Evolutionary conservation across 2,888 invertebrate species (phyloP), one percentile per base, ranked within the genome.

Genomic region (Abrostola tripartita): DNA sequence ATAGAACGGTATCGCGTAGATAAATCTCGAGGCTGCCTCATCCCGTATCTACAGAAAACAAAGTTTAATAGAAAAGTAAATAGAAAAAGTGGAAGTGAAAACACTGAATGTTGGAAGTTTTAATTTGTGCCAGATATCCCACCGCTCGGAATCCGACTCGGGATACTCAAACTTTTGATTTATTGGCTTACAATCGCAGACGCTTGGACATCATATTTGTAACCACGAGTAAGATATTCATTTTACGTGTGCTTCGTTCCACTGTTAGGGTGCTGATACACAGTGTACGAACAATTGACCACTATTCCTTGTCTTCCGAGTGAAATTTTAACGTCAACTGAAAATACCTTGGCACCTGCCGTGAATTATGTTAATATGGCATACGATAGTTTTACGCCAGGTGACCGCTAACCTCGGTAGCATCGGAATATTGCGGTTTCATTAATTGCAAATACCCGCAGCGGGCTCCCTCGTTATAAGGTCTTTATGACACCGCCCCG

Each of bases 31-130:
- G 82, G 84, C 88, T 85, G 87, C 87, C 90, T 89, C 88, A 88
- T 89, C 89, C 89, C 87, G 88, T 86, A 88, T 88, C 90, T 89
- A 88, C 88, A 85, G 85, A 90, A 91, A 90, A 92, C 90, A 91
- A 92, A 92, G 90, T 93, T 92, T 91, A 92, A 93, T 92, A 92
- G 92, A 89, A 92, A 92, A 91, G 91, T 91, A 90, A 92, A 92
- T 89, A 90, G 90, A 90, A 91, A 90, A 90, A 90, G 88, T 88
- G 81, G 83, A 85, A 86, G 88, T 84, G 86, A 89, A 90, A 90
- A 90, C 85, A 89, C 85, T 89, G 85, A 88, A 90, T 88, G 88
- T 85, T 86, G 82, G 82, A 91, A 91, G 86, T 90, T 91, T 90
- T 89, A 88, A 88, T 90, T 92, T 84, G 85, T 79, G 81, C 83